A percentile compares a stretch with the other conserved stretches of the same genome.
phyloP scores from a whole-genome alignment of 2,888 invertebrate genomes.

The Pelosia muscerda region DNA sequence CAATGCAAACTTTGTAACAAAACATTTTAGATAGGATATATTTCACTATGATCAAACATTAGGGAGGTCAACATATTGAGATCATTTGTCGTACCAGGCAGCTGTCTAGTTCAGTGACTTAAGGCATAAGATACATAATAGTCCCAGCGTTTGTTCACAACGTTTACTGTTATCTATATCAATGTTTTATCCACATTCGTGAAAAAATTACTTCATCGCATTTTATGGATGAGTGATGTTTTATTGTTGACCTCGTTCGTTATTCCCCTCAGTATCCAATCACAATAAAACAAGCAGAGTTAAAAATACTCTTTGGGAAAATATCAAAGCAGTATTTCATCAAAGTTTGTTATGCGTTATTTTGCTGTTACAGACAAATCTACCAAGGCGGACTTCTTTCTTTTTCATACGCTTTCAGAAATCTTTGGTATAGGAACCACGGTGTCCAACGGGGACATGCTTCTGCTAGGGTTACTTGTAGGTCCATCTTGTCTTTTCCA shows the following conservation, averaged over 20 bases:
- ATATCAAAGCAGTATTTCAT: neutral
- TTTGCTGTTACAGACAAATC: neutral
- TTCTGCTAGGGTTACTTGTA: no score
- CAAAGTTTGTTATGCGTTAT: neutral
- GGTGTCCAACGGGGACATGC: no score
- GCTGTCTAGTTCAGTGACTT: neutral
- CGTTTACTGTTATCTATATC: neutral
- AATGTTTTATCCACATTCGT: conserved; percentile 5
- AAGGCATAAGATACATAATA: neutral
- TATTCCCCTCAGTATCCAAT: conserved; percentile 13
- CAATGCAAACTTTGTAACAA: no score
- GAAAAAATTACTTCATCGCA: conserved; percentile 6
- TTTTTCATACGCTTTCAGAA: neutral
- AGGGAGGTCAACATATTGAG: neutral
- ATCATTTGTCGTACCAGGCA: neutral
- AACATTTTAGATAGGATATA: no score
- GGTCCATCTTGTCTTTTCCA: no score
- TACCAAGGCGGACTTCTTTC: neutral
- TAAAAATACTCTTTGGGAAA: conserved; percentile 10
- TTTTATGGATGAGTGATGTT: conserved; percentile 6
- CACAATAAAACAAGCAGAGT: conserved; percentile 6
- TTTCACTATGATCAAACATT: no score
- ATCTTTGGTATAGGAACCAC: no score
- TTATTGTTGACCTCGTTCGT: conserved; percentile 1
- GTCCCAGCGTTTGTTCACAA: neutral